Evolutionary conservation across 2,888 invertebrate species (phyloP), one percentile per base, ranked within the genome.

Genomic region (Piscicola geometra): DNA sequence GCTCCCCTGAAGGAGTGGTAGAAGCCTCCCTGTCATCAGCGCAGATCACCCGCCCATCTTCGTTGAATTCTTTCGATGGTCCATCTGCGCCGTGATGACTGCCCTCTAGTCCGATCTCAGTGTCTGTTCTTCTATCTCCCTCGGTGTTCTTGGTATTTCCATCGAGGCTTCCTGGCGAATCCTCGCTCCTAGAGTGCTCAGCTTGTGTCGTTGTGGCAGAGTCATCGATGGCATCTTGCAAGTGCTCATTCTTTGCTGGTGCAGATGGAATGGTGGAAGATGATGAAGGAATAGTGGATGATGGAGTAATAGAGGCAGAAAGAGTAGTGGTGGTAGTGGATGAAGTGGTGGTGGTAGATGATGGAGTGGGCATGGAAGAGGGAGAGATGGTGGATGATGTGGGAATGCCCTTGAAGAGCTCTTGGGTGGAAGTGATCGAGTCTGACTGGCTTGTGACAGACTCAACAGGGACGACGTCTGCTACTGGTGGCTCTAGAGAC

Each of bases 1-100:
- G 32, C 32, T 35, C 73, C 28, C 52, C 64, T 73, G 73, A 73
- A 52, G 64, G 64, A 33, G 60, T 18, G 35, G 15, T 64, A 64
- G 73, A 73, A 73, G n/a, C 64, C 33, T 64, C 52, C 33, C 12
- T 41, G 41, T 28, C 41, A 35, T 25, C 35, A 41, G 25, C n/a
- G 3, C 47, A 1, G n/a, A 21, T 30, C 25, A 69, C 36, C 33
- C 2, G 21, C 33, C 21, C 41, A 2, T 21, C 32, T 3, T 32
- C 5, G 28, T 28, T 3, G 15, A 3, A 3, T n/a, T 67, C 35
- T 5, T 64, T 3, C 36, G 36, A 21, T 70, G 33, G 25, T 35
- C 36, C n/a, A 25, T 71, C 52, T 47, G 30, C 47, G 52, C n/a
- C 28, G 36, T 41, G 9, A 70, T 36, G 21, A 35, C 21, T 70